Percentiles rank a stretch among this genome's conserved stretches.
Evolutionary conservation across 2,888 invertebrate genomes (phyloP).

Genomic region (Digitonthophagus gazella): DNA sequence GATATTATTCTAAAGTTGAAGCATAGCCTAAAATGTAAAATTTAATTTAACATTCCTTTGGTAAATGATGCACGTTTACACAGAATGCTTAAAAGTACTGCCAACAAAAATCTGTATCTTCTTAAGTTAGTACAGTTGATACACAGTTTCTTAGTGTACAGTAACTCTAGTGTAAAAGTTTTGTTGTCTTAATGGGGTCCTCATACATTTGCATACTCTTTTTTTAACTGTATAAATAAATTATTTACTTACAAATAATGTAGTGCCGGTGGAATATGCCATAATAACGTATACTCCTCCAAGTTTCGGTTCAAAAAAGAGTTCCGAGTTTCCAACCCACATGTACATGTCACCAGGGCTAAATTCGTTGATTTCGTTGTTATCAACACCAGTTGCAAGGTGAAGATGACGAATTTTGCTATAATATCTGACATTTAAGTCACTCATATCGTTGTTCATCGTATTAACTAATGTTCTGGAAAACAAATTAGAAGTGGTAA

Average conservation of each 20-base stretch:
- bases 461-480: constrained; percentile 28
- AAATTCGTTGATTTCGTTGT: constrained; percentile 1
- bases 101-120: too few species aligned
- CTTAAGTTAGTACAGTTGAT: too few species aligned
- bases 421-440: constrained; percentile 3
- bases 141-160: too few species aligned
- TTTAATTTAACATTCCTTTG: too few species aligned
- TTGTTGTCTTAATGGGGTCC: too few species aligned
- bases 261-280: constrained; percentile 48
- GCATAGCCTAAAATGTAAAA: too few species aligned
- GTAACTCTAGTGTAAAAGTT: too few species aligned
- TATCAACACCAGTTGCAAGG: neutral
- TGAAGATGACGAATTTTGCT: constrained; percentile 9
- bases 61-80: too few species aligned
- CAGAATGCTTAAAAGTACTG: too few species aligned
- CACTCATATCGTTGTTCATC: neutral
- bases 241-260: constrained; percentile 46
- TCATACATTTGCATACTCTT: neutral
- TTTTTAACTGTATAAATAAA: neutral
- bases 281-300: constrained; percentile 70
- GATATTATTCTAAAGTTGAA: too few species aligned
- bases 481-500: too few species aligned
- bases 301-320: constrained; percentile 40
- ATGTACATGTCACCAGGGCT: neutral
- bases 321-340: constrained; percentile 12